Base-by-base conservation (phyloP, 2,797 vertebrate species). In the Antrozous pallidus region DNA sequence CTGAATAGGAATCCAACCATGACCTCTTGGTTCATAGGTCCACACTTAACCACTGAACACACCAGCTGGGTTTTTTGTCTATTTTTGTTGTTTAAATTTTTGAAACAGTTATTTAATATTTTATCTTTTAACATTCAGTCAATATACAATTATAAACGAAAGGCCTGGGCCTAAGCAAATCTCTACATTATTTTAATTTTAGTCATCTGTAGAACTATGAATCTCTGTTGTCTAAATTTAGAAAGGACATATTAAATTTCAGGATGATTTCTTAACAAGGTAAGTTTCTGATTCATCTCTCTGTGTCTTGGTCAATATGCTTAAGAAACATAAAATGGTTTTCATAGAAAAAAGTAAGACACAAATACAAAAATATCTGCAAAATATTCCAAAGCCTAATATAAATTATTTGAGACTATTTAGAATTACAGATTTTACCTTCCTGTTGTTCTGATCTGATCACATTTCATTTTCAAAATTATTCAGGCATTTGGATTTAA, bases 231-330 rank as follows among this genome's bases (percentile, higher is more conserved):
- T 71, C 33, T 89, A 95, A 88, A 87, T 91, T 86, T 94, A 88
- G 51, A 92, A 90, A 89, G 77, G 51, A 65, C 40, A 88, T 85
- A 95, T 96, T 73, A 90, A 93, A 88, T 92, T 58, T 90, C 24
- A 28, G 45, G 36, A 88, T 92, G 69, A 58, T 82, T 80, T 93
- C 18, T 79, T 85, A 88, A 81, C 40, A 75, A 7, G 87, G 54
- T 74, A 58, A 79, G 38, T 88, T 95, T 92, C 85, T 90, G 65
- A 95, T 78, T 38, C 31, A 81, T 90, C 31, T 95, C 33, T 69
- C 14, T 74, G 16, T 81, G 45, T 42, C 16, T 88, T 94, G 70
- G 67, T 77, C 51, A 75, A 78, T 75, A 78, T 63, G 58, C 17
- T 84, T 79, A 88, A 77, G 22, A 85, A 86, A 79, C 58, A 3